phyloP scores from a whole-genome alignment of 2,797 vertebrate species.

The Sebastes matsubarae region DNA sequence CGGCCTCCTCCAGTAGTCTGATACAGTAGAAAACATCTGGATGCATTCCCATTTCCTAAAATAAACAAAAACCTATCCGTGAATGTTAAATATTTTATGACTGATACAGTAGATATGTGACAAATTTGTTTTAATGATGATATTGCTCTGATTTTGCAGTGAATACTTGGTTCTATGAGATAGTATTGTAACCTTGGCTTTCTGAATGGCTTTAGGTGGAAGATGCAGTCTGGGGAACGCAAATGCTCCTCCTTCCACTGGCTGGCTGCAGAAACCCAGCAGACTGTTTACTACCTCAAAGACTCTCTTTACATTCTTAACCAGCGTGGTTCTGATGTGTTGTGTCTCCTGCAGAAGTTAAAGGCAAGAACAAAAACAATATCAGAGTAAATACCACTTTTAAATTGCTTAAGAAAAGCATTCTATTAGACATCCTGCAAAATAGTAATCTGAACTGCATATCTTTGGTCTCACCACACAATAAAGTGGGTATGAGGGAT shows the following conservation, averaged over 20 bases:
- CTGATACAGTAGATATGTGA: neutral
- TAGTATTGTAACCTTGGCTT: conserved; percentile 70
- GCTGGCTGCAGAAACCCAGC: conserved; percentile 73
- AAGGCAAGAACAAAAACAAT: neutral
- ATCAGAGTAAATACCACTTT: neutral
- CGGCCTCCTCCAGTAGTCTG: conserved; percentile 78
- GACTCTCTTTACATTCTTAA: conserved; percentile 53
- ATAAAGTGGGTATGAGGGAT: conserved; percentile 76
- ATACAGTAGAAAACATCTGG: conserved; percentile 81
- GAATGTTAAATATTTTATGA: neutral
- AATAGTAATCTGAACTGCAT: neutral
- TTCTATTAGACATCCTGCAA: neutral
- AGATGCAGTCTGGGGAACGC: conserved; percentile 75
- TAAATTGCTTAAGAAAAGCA: neutral
- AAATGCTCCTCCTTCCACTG: conserved; percentile 72
- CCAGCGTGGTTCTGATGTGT: conserved; percentile 40
- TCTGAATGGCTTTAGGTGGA: conserved; percentile 66
- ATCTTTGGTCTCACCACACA: conserved; percentile 45
- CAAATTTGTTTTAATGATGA: neutral
- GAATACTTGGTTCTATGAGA: neutral
- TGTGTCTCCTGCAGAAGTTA: conserved; percentile 69
- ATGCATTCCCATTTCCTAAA: conserved; percentile 72
- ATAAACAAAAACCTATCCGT: neutral
- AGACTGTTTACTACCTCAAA: conserved; percentile 64
- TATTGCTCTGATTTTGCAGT: neutral